A percentile compares a stretch with the other conserved stretches of the same genome.
phyloP scores from a whole-genome alignment of 2,113 vertebrate genomes.

The Poecilia latipinna region DNA sequence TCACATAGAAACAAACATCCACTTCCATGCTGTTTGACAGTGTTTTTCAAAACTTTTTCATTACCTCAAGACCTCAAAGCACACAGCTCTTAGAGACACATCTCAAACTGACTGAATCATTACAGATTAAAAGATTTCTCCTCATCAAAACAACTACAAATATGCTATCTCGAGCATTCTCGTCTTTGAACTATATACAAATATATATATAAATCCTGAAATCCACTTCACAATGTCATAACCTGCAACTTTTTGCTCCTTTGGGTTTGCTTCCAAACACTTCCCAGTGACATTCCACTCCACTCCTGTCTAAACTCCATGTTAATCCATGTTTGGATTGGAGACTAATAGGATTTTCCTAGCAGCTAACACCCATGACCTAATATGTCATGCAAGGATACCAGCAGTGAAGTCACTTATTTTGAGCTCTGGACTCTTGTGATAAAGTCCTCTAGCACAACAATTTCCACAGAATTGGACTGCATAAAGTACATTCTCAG shows the following conservation, averaged over 20 bases:
- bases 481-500: constrained; percentile 22
- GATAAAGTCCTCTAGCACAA: constrained; percentile 63
- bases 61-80: constrained; percentile 64
- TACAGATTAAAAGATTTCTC: constrained; percentile 39
- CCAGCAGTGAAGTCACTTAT: constrained; percentile 53
- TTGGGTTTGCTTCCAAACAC: constrained; percentile 31
- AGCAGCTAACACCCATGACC: constrained; percentile 64
- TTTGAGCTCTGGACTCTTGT: constrained; percentile 50
- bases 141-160: constrained; percentile 18
- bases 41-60: constrained; percentile 51
- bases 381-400: constrained; percentile 57
- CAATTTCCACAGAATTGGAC: constrained; percentile 52
- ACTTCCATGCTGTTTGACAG: constrained; percentile 23
- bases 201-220: not conserved
- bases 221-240: constrained; percentile 19
- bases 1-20: constrained; percentile 27
- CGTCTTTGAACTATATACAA: constrained; percentile 14
- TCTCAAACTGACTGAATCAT: constrained; percentile 49
- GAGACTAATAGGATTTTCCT: constrained; percentile 66
- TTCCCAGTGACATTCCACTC: constrained; percentile 39
- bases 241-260: constrained; percentile 2
- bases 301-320: constrained; percentile 53
- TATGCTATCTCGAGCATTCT: constrained; percentile 11
- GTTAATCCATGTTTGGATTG: constrained; percentile 72
- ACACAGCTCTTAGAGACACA: constrained; percentile 41